Conservation (phyloP, 92 coral and sea anemone species). For the Hydrozoanthus gracilis region DNA sequence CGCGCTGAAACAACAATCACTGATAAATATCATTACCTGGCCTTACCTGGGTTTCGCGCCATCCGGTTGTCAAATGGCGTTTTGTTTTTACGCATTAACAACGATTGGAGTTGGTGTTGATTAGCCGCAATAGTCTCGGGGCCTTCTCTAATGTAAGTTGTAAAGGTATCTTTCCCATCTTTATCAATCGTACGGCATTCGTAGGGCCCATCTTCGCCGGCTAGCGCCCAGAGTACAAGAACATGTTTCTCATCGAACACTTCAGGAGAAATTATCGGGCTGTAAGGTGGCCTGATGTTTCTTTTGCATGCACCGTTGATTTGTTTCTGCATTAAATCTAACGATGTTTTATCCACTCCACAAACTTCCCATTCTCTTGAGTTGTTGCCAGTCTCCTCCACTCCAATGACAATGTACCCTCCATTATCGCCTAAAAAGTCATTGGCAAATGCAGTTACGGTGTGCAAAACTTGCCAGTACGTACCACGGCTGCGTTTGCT, state of each 20-base stretch:
- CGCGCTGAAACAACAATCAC: too few relatives aligned
- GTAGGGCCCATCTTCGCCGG: slow-evolving; percentile 22
- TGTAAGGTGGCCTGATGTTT: slow-evolving; percentile 19
- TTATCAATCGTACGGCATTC: not conserved
- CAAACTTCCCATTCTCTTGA: slow-evolving; percentile 26
- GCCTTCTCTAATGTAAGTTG: slow-evolving; percentile 51
- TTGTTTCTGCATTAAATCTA: slow-evolving; percentile 9
- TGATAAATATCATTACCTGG: not conserved
- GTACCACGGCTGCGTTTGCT: slow-evolving; percentile 1
- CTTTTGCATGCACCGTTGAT: slow-evolving; percentile 14
- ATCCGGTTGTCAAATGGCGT: slow-evolving; percentile 62
- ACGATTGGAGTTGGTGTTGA: slow-evolving; percentile 21
- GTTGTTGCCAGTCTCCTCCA: slow-evolving; percentile 3
- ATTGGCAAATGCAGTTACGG: slow-evolving; percentile 30
- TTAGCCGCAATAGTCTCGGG: slow-evolving; percentile 34
- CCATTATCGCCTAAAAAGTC: slow-evolving; percentile 32
- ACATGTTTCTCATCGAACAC: slow-evolving; percentile 19
- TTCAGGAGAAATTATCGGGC: slow-evolving; percentile 7
- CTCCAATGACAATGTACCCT: slow-evolving; percentile 32
- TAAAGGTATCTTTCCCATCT: not conserved
- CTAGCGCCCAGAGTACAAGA: slow-evolving; percentile 38
- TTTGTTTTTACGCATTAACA: slow-evolving; percentile 37
- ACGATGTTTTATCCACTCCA: not conserved
- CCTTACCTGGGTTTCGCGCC: slow-evolving; percentile 43
- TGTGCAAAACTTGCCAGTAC: slow-evolving; percentile 38